Percentiles rank a stretch among this genome's conserved stretches.
phyloP scores from a whole-genome alignment of 2,888 invertebrate species.

The Cremastobaeus sp. region DNA sequence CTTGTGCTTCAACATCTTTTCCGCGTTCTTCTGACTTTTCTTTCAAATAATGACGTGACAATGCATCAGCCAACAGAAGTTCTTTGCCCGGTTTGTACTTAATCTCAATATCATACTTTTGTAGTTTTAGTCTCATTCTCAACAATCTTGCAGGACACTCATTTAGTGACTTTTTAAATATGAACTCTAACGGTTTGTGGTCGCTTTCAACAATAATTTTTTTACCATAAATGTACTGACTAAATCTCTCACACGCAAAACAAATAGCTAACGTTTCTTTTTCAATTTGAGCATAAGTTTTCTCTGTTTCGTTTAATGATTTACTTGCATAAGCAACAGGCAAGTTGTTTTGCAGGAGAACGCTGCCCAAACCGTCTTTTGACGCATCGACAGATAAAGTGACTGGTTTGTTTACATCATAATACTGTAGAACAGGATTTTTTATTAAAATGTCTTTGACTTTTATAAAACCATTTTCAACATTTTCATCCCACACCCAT shows the following conservation, averaged over 20 bases:
- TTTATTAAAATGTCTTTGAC: constrained; percentile 49
- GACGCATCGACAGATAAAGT: constrained; percentile 50
- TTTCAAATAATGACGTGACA: constrained; percentile 60
- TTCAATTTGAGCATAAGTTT: constrained; percentile 74
- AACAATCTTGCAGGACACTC: constrained; percentile 67
- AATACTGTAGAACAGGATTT: constrained; percentile 65
- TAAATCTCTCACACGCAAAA: constrained; percentile 70
- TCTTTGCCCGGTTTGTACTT: constrained; percentile 66
- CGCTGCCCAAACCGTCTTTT: not conserved
- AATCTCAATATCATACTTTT: constrained; percentile 63
- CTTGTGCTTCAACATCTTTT: constrained; percentile 28
- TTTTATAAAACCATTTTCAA: constrained; percentile 39
- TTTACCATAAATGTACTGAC: constrained; percentile 67
- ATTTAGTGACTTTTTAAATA: constrained; percentile 66
- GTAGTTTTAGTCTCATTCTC: constrained; percentile 65
- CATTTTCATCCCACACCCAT: constrained; percentile 46
- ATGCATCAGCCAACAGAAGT: constrained; percentile 67
- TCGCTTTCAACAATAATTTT: constrained; percentile 65
- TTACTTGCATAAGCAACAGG: not conserved
- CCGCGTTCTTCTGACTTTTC: constrained; percentile 33
- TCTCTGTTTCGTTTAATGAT: not conserved
- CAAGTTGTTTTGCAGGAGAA: not conserved
- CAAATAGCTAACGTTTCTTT: constrained; percentile 72
- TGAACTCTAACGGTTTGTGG: constrained; percentile 69
- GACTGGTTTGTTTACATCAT: constrained; percentile 63